phyloP scores from a whole-genome alignment of 2,797 vertebrate genomes.

The Smutsia gigantea region DNA sequence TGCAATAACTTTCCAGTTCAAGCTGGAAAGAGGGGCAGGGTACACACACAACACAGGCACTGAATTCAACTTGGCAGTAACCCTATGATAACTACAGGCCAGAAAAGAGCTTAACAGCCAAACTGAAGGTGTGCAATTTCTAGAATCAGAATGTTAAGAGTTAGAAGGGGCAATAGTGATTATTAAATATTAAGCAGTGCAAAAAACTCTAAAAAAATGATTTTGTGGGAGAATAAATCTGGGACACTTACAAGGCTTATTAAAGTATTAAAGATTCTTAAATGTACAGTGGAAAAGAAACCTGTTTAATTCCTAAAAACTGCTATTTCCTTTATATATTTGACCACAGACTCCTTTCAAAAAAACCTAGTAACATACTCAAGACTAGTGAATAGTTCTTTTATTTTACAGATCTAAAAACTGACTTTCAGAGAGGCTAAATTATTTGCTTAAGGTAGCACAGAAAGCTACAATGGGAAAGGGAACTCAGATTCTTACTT shows the following conservation, averaged over 20 bases:
- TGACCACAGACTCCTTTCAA: neutral
- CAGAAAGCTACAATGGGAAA: neutral
- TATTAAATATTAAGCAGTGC: neutral
- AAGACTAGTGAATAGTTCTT: neutral
- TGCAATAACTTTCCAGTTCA: neutral
- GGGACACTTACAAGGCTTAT: slow-evolving; percentile 21
- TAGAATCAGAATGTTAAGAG: slow-evolving; percentile 10
- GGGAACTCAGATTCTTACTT: slow-evolving; percentile 12
- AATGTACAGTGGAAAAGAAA: neutral
- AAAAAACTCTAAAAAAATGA: slow-evolving; percentile 13
- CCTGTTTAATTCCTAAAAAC: neutral
- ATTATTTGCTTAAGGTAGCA: slow-evolving; percentile 8
- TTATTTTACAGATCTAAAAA: slow-evolving; percentile 47
- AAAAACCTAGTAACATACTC: slow-evolving; percentile 18
- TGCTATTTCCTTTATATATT: neutral
- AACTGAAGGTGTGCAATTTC: neutral
- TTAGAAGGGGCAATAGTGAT: neutral
- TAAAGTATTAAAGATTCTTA: slow-evolving; percentile 46
- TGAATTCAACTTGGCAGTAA: slow-evolving; percentile 3
- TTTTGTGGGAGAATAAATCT: neutral
- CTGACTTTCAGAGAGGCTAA: neutral
- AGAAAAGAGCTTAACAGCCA: slow-evolving; percentile 10
- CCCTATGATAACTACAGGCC: neutral
- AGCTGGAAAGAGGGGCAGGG: neutral
- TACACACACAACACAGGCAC: neutral